Percentiles rank a stretch among this genome's conserved stretches.
Conservation (phyloP, 2,888 invertebrate genomes). For the Cantharis rustica region DNA sequence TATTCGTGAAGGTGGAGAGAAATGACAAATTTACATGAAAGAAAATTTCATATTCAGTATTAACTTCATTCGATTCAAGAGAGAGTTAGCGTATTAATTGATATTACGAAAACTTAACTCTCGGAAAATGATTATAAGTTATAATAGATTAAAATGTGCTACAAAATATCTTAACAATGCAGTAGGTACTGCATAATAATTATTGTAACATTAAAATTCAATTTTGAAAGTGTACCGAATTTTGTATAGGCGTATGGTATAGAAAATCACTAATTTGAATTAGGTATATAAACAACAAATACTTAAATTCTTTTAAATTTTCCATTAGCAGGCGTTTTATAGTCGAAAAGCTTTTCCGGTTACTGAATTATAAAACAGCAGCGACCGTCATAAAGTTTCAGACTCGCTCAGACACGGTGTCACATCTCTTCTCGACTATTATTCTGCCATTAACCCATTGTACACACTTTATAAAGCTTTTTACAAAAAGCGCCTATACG, state of each 20-base stretch:
- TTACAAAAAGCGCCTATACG: constrained; percentile 9
- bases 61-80: too few relatives aligned
- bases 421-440: constrained; percentile 42
- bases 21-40: not conserved
- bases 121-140: not conserved
- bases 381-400: constrained; percentile 40
- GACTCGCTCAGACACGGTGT: constrained; percentile 37
- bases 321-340: constrained; percentile 39
- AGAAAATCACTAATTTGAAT: not conserved
- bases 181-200: not conserved
- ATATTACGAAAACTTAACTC: not conserved
- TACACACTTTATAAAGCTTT: constrained; percentile 32
- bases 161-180: not conserved
- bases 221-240: not conserved
- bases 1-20: too few relatives aligned
- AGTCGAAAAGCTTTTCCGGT: constrained; percentile 36
- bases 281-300: constrained; percentile 8
- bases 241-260: not conserved
- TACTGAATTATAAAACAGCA: constrained; percentile 43
- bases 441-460: constrained; percentile 40
- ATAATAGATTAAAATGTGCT: not conserved
- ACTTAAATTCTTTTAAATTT: constrained; percentile 36
- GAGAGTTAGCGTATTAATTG: not conserved
- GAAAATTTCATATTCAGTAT: not conserved
- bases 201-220: not conserved